Percentiles rank a stretch among this genome's conserved stretches.
Evolutionary conservation across 2,113 vertebrate species (phyloP).

Genomic region (Anarhynchus alexandrinus): DNA sequence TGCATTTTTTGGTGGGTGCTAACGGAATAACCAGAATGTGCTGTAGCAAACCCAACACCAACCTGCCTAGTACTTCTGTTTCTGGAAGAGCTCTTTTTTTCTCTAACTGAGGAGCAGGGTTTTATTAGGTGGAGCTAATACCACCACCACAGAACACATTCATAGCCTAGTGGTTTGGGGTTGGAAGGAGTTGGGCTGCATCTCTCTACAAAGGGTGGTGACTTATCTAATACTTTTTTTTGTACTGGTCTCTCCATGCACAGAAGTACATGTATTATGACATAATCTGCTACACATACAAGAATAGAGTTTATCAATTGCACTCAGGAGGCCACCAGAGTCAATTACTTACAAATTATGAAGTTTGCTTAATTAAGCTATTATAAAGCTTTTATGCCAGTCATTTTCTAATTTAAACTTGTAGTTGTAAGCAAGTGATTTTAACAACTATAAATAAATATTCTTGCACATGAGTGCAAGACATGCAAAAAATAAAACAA

Average conservation of each 20-base stretch:
- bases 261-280: neutral
- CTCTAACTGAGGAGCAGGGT: rapidly evolving
- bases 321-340: neutral
- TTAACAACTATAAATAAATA: neutral
- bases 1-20: neutral
- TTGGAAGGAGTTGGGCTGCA: neutral
- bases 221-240: neutral
- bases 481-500: neutral
- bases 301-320: neutral
- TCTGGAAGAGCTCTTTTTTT: neutral
- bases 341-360: neutral
- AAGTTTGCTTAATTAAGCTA: neutral
- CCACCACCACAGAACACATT: neutral
- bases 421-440: neutral
- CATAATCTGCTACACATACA: neutral
- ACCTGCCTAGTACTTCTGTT: neutral
- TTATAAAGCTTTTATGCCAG: neutral
- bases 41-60: neutral
- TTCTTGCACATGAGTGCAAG: neutral
- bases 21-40: neutral
- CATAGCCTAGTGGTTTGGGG: neutral
- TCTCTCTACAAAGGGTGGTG: neutral
- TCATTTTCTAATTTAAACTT: neutral
- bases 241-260: neutral
- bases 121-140: neutral